Base-by-base conservation (phyloP, 2,888 invertebrate genomes). In the Proisotoma minuta region DNA sequence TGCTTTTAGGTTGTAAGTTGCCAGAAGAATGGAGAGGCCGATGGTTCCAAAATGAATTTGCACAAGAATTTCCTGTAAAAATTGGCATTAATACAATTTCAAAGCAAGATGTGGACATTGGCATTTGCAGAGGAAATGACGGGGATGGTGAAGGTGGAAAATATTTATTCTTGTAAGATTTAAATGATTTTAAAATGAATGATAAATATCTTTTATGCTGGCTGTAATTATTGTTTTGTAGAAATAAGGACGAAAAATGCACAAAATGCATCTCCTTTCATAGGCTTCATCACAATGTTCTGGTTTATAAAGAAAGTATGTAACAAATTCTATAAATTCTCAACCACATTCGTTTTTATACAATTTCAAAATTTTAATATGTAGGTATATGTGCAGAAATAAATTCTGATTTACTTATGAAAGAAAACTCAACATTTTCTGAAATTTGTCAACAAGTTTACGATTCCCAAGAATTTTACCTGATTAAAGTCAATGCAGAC, bases 291-390 rank as follows among this genome's bases (percentile, higher is more conserved):
- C 15, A 26, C 34, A 62, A 62, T 49, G 62, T 59, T 12, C 47
- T 62, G n/a, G n/a, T 49, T 2, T 59, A 52, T 20, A 58, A 22
- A 39, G 59, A 62, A 54, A 26, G 62, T 60, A 60, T 12, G 53
- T 12, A 23, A 34, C 23, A 15, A 27, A 47, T 18, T 3, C 34
- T 18, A 8, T 56, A 56, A 43, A 10, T 10, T 43, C 18, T 40
- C 24, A 39, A 20, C 3, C 27, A 29, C 10, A 26, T 54, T 43
- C 22, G n/a, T n/a, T n/a, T n/a, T n/a, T n/a, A n/a, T n/a, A n/a
- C n/a, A n/a, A n/a, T n/a, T n/a, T n/a, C n/a, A n/a, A n/a, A n/a
- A n/a, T n/a, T n/a, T n/a, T n/a, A n/a, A n/a, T n/a, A n/a, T n/a
- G n/a, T n/a, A n/a, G n/a, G n/a, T n/a, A n/a, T n/a, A n/a, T n/a